Conservation (phyloP, 2,888 invertebrate species). For the Phyllotreta cruciferae region DNA sequence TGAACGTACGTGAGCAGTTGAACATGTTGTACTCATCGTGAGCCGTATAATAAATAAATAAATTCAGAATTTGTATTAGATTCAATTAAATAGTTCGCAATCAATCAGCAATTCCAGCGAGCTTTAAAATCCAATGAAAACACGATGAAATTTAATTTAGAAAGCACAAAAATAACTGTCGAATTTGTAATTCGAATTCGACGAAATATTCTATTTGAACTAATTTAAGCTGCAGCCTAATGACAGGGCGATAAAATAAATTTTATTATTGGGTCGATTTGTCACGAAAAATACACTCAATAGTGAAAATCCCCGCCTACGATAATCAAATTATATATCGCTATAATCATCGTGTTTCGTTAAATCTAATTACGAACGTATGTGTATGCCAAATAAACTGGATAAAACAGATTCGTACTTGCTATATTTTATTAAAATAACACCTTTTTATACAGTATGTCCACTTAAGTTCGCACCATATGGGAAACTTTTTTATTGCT, state of each 20-base stretch:
- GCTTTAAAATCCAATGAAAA: neutral
- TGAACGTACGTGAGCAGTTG: too few relatives aligned
- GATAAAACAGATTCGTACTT: too few relatives aligned
- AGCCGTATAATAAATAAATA: too few relatives aligned
- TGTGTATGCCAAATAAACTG: neutral
- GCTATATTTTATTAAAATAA: too few relatives aligned
- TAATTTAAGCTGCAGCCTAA: constrained; percentile 11
- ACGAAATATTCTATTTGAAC: constrained; percentile 20
- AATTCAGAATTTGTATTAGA: too few relatives aligned
- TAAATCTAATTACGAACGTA: constrained; percentile 3
- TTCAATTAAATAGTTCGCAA: too few relatives aligned
- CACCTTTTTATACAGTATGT: too few relatives aligned
- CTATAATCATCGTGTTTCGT: constrained; percentile 1
- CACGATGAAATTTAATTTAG: constrained; percentile 7
- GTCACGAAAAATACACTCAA: constrained; percentile 18
- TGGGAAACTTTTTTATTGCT: too few relatives aligned
- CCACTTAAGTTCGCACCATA: too few relatives aligned
- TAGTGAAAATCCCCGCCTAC: constrained; percentile 10
- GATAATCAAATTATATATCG: constrained; percentile 18
- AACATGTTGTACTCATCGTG: too few relatives aligned
- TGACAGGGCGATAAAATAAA: constrained; percentile 19
- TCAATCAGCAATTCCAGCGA: too few relatives aligned
- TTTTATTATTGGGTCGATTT: constrained; percentile 20
- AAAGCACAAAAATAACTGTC: constrained; percentile 7
- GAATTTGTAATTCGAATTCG: constrained; percentile 1